Evolutionary conservation across 2,113 vertebrate genomes (phyloP).

Genomic region (Vanacampus margaritifer): DNA sequence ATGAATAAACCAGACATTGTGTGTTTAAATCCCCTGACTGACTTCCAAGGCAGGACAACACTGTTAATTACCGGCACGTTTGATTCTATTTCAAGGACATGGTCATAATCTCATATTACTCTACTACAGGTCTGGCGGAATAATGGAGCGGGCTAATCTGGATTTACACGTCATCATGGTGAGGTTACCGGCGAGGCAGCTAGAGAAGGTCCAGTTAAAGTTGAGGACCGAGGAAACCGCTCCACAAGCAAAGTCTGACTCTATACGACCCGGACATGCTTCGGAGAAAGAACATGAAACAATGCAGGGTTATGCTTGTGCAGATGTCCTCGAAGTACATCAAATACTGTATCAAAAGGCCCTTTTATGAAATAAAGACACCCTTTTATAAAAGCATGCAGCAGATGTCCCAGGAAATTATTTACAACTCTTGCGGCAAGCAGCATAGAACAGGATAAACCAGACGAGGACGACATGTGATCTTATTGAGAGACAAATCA

Average conservation of each 20-base stretch:
- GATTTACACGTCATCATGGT: slow-evolving; percentile 61
- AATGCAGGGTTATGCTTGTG: neutral
- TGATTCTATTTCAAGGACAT: slow-evolving; percentile 60
- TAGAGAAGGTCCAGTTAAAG: slow-evolving; percentile 14
- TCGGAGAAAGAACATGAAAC: slow-evolving; percentile 2
- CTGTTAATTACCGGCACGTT: slow-evolving; percentile 22
- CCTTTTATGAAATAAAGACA: slow-evolving; percentile 12
- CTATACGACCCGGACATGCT: neutral
- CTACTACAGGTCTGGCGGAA: slow-evolving; percentile 54
- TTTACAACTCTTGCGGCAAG: slow-evolving; percentile 4
- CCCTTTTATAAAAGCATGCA: slow-evolving; percentile 17
- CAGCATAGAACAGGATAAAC: slow-evolving; percentile 12
- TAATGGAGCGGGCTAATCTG: slow-evolving; percentile 66
- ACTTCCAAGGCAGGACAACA: neutral
- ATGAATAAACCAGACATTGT: neutral
- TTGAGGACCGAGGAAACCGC: neutral
- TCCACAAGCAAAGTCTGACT: neutral
- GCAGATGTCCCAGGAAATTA: neutral
- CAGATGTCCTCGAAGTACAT: neutral
- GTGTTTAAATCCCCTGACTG: neutral
- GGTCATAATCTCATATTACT: slow-evolving; percentile 69
- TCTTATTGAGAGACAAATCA: neutral
- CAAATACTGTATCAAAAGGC: neutral
- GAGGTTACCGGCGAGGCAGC: slow-evolving; percentile 49
- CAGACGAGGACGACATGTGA: slow-evolving; percentile 37